A percentile compares a stretch with the other conserved stretches of the same genome.
These are phyloP conservation scores for Catharus minimus DNA, from an alignment of 2,113 vertebrate genomes.

Conservation along the genomic window DNA sequence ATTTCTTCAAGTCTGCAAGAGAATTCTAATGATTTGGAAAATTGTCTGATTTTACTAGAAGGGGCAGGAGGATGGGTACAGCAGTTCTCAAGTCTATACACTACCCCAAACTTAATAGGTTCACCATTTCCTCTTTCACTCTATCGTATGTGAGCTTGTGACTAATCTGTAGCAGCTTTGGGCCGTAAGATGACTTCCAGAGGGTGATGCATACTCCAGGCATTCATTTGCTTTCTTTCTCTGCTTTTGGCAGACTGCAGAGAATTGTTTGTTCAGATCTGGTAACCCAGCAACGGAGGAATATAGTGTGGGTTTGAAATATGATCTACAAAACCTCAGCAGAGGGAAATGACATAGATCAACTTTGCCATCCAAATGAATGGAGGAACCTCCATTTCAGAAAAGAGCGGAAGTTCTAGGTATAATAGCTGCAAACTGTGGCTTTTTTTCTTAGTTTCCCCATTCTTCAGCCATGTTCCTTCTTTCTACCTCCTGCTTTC, in stretches of 20 bases:
- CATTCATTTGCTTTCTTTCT: conserved; percentile 64
- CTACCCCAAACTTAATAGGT: background rate
- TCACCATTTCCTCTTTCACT: conserved; percentile 43
- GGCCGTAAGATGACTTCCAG: conserved; percentile 59
- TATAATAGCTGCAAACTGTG: background rate
- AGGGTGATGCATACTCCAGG: conserved; percentile 71
- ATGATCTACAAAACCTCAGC: conserved; percentile 34
- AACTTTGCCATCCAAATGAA: background rate
- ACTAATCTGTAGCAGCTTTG: conserved; percentile 48
- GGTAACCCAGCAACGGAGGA: conserved; percentile 64
- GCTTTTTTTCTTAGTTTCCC: background rate
- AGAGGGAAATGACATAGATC: conserved; percentile 17
- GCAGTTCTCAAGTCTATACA: background rate
- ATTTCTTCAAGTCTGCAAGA: background rate
- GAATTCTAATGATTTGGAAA: conserved; percentile 2
- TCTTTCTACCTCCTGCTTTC: background rate
- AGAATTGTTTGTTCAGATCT: conserved; percentile 61
- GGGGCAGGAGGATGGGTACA: background rate
- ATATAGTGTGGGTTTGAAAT: conserved; percentile 48
- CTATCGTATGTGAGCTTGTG: conserved; percentile 5
- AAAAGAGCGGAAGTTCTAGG: background rate
- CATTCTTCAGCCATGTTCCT: background rate
- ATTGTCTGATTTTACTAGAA: background rate
- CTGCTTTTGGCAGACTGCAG: conserved; percentile 39
- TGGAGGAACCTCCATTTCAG: background rate